phyloP scores from a whole-genome alignment of 2,113 vertebrate species.

The Eulacestoma nigropectus region DNA sequence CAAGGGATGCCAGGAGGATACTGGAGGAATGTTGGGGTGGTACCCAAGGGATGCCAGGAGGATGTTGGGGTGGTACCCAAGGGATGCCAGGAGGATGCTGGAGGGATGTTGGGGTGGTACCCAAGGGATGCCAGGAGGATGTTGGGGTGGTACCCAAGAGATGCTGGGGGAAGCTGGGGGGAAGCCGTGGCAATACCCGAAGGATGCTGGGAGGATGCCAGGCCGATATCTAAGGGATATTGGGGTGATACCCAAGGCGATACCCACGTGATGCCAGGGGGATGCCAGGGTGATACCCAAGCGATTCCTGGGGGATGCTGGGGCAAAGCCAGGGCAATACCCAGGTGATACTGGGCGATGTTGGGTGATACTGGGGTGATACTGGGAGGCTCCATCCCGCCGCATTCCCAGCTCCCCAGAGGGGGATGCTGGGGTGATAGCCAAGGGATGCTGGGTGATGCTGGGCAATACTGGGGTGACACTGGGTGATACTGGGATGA shows the following conservation, averaged over 20 bases:
- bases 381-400: no score
- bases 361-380: not conserved
- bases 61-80: rapidly evolving
- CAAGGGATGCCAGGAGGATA: not conserved
- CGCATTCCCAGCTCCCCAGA: no score
- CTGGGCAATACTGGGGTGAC: not conserved
- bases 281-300: rapidly evolving
- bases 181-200: rapidly evolving
- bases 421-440: no score
- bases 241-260: no score
- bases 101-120: rapidly evolving
- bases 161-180: not conserved
- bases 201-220: rapidly evolving
- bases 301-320: rapidly evolving
- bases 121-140: not conserved
- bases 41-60: no score
- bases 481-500: not conserved
- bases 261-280: no score
- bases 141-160: no score
- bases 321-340: no score
- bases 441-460: not conserved
- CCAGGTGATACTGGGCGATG: not conserved
- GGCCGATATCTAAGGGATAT: no score
- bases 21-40: not conserved
- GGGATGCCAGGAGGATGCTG: no score